phyloP scores from a whole-genome alignment of 1,140 invertebrate genomes.

The Bradynema listronoti region DNA sequence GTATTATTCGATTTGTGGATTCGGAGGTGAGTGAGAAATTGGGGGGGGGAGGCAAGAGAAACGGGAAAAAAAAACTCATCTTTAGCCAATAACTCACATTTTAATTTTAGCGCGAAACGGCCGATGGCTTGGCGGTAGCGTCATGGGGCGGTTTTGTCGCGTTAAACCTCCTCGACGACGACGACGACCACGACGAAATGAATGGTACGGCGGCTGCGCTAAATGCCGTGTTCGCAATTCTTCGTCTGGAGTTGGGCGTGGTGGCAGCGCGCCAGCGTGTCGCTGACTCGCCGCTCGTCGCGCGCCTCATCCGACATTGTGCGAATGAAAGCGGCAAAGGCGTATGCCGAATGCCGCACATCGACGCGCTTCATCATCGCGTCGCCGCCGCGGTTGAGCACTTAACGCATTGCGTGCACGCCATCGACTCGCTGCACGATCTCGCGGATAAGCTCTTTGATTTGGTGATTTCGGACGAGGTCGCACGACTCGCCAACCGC shows the following conservation, averaged over 20 bases:
- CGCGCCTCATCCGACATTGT: background rate
- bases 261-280: background rate
- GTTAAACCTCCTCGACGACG: slow-evolving; percentile 8
- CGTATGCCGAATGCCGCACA: background rate
- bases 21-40: background rate
- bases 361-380: slow-evolving; percentile 5
- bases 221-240: slow-evolving; percentile 13
- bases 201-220: too few species aligned
- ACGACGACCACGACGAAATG: too few species aligned
- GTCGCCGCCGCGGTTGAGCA: slow-evolving; percentile 19
- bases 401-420: slow-evolving; percentile 25
- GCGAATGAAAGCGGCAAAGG: background rate
- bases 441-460: slow-evolving; percentile 35
- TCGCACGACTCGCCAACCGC: slow-evolving; percentile 13
- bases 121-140: slow-evolving; percentile 22
- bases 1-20: slow-evolving; percentile 3
- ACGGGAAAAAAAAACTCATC: too few species aligned
- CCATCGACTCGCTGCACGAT: slow-evolving; percentile 25
- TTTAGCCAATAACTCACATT: slow-evolving; percentile 12
- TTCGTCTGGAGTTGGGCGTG: slow-evolving; percentile 19
- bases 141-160: slow-evolving; percentile 35
- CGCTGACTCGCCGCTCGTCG: background rate
- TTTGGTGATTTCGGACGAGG: slow-evolving; percentile 33
- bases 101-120: slow-evolving; percentile 27
- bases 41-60: too few species aligned